Base-by-base conservation (phyloP, 2,888 invertebrate genomes). In the Hydrotaea cyrtoneurina region DNA sequence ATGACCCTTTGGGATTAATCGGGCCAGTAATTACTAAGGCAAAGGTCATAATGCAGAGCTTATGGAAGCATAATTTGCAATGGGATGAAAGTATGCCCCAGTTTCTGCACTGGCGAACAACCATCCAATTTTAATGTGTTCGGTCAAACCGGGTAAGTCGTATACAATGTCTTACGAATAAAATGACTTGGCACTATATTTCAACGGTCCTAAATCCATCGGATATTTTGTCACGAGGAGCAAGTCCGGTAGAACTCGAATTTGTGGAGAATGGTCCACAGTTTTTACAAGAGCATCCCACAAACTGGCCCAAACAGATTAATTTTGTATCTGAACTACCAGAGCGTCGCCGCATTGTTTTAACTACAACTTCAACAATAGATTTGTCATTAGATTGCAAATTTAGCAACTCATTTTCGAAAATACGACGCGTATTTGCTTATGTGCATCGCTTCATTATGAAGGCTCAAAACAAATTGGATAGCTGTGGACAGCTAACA, bases 1-100 rank as follows among this genome's bases (percentile, higher is more conserved):
- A 83, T 50, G 83, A 86, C 43, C 82, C 84, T 8, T 57, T 85
- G 13, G 85, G 80, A 7, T 62, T 86, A n/a, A 83, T 86, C 26
- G 80, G 82, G 13, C 83, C 85, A 39, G 81, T 85, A 4, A 82
- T 86, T 19, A 76, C 82, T 7, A 31, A 31, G 7, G 31, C 31
- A 2, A 71, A 46, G 77, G 66, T 86, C 31, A 83, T 83, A 36
- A 64, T 86, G 59, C 82, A 80, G 64, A 53, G 55, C 23, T 57
- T 83, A 15, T 82, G 85, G 83, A 82, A 75, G 21, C 39, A 53
- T 2, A 73, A 69, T 13, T 8, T 86, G 13, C 26, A 85, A 17
- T 86, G 86, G 79, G 83, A 84, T 72, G 80, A 82, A 78, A 83
- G 77, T 23, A 19, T 85, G 4, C 74, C 80, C 4, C 75, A 62